Conservation (phyloP, 2,113 vertebrate species). For the Gorilla gorilla region DNA sequence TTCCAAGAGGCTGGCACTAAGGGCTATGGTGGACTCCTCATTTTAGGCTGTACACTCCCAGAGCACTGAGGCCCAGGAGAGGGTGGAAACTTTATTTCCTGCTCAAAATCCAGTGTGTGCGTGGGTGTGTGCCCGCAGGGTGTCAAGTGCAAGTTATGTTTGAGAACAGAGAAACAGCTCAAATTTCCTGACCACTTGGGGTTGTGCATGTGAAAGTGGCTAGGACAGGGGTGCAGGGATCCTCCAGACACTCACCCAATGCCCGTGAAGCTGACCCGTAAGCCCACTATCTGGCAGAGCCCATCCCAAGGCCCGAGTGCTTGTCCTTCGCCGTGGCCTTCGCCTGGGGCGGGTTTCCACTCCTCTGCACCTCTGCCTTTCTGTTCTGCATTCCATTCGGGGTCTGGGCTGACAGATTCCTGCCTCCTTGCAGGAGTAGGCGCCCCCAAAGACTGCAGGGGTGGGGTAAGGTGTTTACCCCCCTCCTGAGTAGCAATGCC, state of each 20-base stretch:
- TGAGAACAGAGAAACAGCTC: not conserved
- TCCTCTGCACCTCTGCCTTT: constrained; percentile 5
- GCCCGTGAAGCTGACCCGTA: not conserved
- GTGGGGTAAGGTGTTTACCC: not conserved
- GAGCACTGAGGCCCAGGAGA: not conserved
- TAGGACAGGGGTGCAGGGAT: not conserved
- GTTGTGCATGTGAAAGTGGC: not conserved
- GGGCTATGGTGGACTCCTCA: not conserved
- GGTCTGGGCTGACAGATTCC: not conserved
- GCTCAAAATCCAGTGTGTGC: not conserved
- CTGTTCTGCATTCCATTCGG: not conserved
- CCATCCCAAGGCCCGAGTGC: not conserved
- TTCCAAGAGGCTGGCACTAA: not conserved
- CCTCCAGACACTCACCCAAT: not conserved
- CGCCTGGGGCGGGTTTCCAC: constrained; percentile 60
- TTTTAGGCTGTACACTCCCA: not conserved
- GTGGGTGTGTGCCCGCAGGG: not conserved
- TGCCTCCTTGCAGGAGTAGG: not conserved
- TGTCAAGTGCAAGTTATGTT: not conserved
- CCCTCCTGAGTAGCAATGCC: not conserved
- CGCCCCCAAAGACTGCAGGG: not conserved
- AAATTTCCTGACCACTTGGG: not conserved
- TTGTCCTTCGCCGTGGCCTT: not conserved
- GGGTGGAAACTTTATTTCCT: constrained; percentile 35
- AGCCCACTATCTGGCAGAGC: not conserved